Conservation (phyloP, 2,113 vertebrate genomes). For the Notiomystis cincta region DNA sequence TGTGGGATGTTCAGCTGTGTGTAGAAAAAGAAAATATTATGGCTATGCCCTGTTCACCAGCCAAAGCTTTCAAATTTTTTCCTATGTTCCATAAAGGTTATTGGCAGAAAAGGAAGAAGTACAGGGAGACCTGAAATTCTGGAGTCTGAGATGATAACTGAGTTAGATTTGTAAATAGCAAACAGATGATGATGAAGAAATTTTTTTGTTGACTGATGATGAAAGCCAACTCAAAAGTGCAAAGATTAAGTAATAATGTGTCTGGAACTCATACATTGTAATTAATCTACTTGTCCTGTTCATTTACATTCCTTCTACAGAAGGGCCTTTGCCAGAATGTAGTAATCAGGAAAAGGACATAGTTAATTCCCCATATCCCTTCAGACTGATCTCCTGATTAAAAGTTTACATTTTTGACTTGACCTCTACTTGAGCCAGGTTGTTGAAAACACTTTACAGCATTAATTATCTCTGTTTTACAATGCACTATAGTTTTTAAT, state of each 20-base stretch:
- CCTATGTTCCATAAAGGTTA: neutral
- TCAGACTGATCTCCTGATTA: constrained; percentile 5
- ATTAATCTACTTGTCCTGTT: constrained; percentile 58
- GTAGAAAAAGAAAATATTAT: neutral
- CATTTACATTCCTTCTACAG: constrained; percentile 20
- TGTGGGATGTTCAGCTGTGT: neutral
- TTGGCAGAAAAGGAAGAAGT: neutral
- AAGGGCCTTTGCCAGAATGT: neutral
- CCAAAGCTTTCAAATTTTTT: neutral
- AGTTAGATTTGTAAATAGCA: constrained; percentile 50
- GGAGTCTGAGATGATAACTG: constrained; percentile 7
- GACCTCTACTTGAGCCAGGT: neutral
- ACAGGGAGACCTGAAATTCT: neutral
- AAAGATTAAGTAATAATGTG: constrained; percentile 64
- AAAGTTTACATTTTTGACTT: constrained; percentile 6
- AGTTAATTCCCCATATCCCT: neutral
- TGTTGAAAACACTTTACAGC: neutral
- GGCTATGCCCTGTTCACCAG: neutral
- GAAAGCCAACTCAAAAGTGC: constrained; percentile 57
- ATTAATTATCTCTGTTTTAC: neutral
- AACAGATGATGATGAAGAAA: constrained; percentile 50
- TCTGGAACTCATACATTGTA: constrained; percentile 33
- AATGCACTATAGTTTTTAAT: neutral
- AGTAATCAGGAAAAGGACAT: constrained; percentile 4
- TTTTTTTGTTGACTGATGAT: constrained; percentile 41